These are phyloP conservation scores for Lasioglossum lativentre DNA, from an alignment of 2,888 invertebrate species.

Conservation along the genomic window DNA sequence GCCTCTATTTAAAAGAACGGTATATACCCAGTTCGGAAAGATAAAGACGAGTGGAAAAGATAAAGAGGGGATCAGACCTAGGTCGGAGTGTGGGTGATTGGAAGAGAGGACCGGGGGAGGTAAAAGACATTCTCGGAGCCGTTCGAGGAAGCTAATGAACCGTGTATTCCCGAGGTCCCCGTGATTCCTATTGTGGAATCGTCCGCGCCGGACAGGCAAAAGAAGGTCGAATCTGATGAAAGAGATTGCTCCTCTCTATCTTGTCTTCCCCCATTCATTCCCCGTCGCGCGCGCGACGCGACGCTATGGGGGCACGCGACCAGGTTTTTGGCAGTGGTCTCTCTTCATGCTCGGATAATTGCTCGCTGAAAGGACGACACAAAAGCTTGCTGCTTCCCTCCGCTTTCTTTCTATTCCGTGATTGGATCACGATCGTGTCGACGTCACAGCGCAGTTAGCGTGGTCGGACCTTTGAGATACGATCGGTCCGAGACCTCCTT, in stretches of 20 bases:
- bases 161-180: constrained; percentile 65
- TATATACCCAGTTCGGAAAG: constrained; percentile 49
- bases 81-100: constrained; percentile 1
- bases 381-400: constrained; percentile 39
- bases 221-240: constrained; percentile 51
- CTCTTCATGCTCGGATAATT: constrained; percentile 65
- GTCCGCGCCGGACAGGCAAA: constrained; percentile 45
- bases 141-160: constrained; percentile 69
- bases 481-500: background rate
- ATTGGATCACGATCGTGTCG: constrained; percentile 29
- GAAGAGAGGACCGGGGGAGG: background rate
- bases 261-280: constrained; percentile 57
- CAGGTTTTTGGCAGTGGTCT: constrained; percentile 49
- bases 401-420: background rate
- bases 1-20: constrained; percentile 65
- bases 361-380: constrained; percentile 62
- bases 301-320: constrained; percentile 45
- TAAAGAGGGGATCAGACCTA: background rate
- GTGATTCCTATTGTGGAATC: constrained; percentile 67
- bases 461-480: constrained; percentile 8
- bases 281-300: constrained; percentile 37
- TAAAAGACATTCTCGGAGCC: constrained; percentile 34
- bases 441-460: background rate
- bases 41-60: constrained; percentile 48
- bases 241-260: constrained; percentile 40